phyloP scores from a whole-genome alignment of 2,797 vertebrate genomes.

The Alauda arvensis region DNA sequence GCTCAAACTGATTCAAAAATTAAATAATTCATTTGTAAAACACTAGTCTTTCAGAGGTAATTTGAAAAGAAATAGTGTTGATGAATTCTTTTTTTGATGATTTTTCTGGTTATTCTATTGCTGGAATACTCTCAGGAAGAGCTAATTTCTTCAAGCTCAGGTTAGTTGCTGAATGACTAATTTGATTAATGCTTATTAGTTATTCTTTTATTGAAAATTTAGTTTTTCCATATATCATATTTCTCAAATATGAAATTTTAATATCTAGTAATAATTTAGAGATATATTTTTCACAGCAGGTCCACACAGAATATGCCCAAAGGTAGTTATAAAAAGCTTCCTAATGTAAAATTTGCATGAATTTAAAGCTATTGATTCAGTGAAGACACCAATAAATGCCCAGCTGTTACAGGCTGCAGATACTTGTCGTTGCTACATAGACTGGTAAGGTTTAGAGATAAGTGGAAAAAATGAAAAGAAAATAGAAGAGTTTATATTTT shows the following conservation, averaged over 20 bases:
- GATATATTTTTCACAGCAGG: not conserved
- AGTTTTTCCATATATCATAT: not conserved
- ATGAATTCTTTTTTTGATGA: not conserved
- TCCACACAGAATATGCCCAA: not conserved
- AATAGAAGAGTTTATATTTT: not conserved
- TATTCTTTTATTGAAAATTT: not conserved
- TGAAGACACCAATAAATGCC: not conserved
- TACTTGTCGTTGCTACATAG: not conserved
- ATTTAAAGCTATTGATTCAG: not conserved
- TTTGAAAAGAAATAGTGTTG: not conserved
- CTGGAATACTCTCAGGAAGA: not conserved
- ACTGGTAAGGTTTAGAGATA: not conserved
- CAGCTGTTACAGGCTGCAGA: not conserved
- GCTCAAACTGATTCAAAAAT: not conserved
- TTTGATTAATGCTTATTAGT: not conserved
- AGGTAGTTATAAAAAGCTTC: not conserved
- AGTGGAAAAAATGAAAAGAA: not conserved
- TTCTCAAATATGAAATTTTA: constrained; percentile 9
- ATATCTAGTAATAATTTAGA: not conserved
- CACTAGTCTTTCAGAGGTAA: not conserved
- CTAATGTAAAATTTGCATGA: not conserved
- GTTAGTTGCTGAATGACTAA: not conserved
- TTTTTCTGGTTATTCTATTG: not conserved
- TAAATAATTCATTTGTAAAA: not conserved
- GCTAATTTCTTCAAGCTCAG: not conserved